Evolutionary conservation across 92 coral and sea anemone species (phyloP).

Genomic region (Epizoanthus ramosus): DNA sequence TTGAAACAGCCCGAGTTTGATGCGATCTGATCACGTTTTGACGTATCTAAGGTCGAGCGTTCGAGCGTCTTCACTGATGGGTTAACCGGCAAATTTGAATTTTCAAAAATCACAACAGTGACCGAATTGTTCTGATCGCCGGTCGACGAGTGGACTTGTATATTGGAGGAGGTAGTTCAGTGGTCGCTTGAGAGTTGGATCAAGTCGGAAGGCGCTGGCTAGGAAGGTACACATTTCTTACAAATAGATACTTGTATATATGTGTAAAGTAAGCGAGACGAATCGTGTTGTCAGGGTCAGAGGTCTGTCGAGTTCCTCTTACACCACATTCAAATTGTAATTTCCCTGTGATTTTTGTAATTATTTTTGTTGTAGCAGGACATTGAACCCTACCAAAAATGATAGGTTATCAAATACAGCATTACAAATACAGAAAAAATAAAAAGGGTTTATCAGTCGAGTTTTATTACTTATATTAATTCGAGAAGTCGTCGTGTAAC

Average conservation of each 20-base stretch:
- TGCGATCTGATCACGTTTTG: not conserved
- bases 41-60: not conserved
- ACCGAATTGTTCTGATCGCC: not conserved
- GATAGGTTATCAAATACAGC: not conserved
- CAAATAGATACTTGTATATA: too few relatives aligned
- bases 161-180: constrained; percentile 1
- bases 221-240: not conserved
- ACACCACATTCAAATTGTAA: not conserved
- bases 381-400: not conserved
- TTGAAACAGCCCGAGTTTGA: constrained; percentile 3
- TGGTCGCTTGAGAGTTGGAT: constrained; percentile 25
- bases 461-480: too few relatives aligned
- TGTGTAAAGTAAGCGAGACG: too few relatives aligned
- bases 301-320: not conserved
- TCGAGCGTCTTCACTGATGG: constrained; percentile 19
- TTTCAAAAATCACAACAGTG: constrained; percentile 26
- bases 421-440: not conserved
- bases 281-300: not conserved
- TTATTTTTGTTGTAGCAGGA: not conserved
- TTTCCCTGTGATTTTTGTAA: not conserved
- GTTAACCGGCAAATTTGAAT: constrained; percentile 50
- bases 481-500: not conserved
- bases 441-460: not conserved
- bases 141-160: constrained; percentile 6
- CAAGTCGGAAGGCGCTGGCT: constrained; percentile 30